Base-by-base conservation (phyloP, 2,888 invertebrate genomes). In the Polydrusus cervinus region DNA sequence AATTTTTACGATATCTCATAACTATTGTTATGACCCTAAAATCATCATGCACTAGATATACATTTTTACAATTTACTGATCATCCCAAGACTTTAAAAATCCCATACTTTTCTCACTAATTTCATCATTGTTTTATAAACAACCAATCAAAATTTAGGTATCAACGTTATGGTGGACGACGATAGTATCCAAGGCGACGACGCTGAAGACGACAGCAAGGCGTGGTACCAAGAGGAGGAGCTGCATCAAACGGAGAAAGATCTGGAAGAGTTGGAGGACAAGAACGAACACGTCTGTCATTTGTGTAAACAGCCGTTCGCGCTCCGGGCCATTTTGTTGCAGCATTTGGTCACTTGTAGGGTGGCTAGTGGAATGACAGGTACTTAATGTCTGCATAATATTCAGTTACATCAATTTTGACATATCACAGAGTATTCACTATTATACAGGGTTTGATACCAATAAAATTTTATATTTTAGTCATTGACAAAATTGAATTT, bases 131-230 rank as follows among this genome's bases (percentile, higher is more conserved):
- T n/a, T 43, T 43, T 1, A 13, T n/a, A 3, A 43, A n/a, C 10
- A 5, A 13, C n/a, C 6, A n/a, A 3, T n/a, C 43, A 9, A 13
- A 43, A 43, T 43, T n/a, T 43, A 80, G 82, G 95, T 60, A 95
- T 95, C 81, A 90, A 94, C 80, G 93, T 93, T 80, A 92, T 94
- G 13, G 94, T 94, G 79, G 91, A 91, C 25, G 86, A 86, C 53
- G 76, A 76, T 80, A 79, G 69, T 79, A 81, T n/a, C 40, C 68
- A 74, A 18, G 78, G 70, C 13, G 77, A 77, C 38, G 84, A 84
- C 38, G 80, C 82, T 0, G 87, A 85, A 62, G 79, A 81, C n/a
- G 84, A 86, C 71, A 81, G 85, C 10, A 86, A 87, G 76, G 84
- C 83, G 9, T 86, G 86, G 86, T 87, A 88, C 79, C 81, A 85